A percentile compares a stretch with the other conserved stretches of the same genome.
Evolutionary conservation across 2,797 vertebrate species (phyloP).

Genomic region (Aplochiton taeniatus): DNA sequence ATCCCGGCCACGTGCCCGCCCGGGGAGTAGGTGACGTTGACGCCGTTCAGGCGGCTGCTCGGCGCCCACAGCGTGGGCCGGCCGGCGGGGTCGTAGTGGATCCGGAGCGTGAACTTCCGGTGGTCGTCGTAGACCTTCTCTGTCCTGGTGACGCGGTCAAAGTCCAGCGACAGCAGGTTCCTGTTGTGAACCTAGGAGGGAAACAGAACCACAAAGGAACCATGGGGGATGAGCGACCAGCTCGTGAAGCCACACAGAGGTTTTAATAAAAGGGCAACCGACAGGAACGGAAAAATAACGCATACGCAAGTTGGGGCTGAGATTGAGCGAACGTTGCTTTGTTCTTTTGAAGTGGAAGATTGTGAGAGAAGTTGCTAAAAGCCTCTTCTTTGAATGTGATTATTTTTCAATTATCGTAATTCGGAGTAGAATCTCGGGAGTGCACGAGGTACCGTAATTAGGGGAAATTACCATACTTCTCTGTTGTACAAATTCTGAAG

Average conservation of each 20-base stretch:
- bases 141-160: constrained; percentile 95
- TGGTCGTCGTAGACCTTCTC: constrained; percentile 99
- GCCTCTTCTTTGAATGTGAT: constrained; percentile 32
- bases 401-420: constrained; percentile 60
- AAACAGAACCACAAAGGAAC: neutral
- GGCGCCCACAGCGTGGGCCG: constrained; percentile 98
- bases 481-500: constrained; percentile 51
- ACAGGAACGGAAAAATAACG: neutral
- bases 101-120: constrained; percentile 95
- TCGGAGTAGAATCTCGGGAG: constrained; percentile 49
- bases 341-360: constrained; percentile 40
- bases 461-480: constrained; percentile 62
- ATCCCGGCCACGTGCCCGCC: constrained; percentile 93
- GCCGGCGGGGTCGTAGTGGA: constrained; percentile 93
- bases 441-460: constrained; percentile 52
- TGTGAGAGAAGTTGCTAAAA: constrained; percentile 39
- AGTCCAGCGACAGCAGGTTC: constrained; percentile 94
- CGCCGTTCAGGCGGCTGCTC: constrained; percentile 92
- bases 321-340: constrained; percentile 10
- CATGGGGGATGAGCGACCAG: neutral
- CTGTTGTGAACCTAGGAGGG: constrained; percentile 90
- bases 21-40: constrained; percentile 94
- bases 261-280: neutral
- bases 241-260: too few species aligned
- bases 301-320: neutral